Evolutionary conservation across 2,888 invertebrate genomes (phyloP), one percentile per base, ranked within the genome.

Genomic region (Morinoia aosen): DNA sequence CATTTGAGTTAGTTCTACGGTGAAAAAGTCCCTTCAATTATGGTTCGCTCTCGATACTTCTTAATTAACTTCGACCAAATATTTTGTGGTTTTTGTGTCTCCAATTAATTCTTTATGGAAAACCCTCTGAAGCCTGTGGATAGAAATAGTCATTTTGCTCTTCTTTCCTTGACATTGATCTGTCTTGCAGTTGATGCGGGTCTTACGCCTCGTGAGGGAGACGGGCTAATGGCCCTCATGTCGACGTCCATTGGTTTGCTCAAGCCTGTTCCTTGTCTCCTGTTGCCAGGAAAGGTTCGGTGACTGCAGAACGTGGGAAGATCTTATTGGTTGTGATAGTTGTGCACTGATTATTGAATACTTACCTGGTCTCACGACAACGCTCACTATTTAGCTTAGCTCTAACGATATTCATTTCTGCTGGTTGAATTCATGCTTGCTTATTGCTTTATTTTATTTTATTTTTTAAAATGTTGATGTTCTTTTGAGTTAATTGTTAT

Each of bases 261-360:
- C 76, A 33, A 76, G 76, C 19, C 25, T 76, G 33, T 33, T 76
- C 25, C 76, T 8, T 76, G 76, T 76, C 76, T 76, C 33, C 25
- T 33, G 76, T 76, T 76, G 25, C 76, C 76, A 76, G 33, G 25
- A 33, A 33, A 12, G 76, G 25, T 76, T 25, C 33, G 25, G 10
- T 76, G 76, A 76, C 76, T 76, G 76, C 76, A 76, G 25, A 76
- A 10, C 25, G 76, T 76, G 76, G 16, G 19, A 76, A 76, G 76
- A 76, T 76, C 76, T 76, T 33, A 76, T 76, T 76, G 76, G 76
- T 76, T 76, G 76, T 76, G 76, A 76, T 76, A 33, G 76, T 76
- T 76, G 25, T 76, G 8, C 25, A 33, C 76, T 76, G 76, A 16
- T 33, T 76, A 76, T 33, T 33, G 8, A 76, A 16, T 76, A 33